These are phyloP conservation scores for Chionis minor DNA, from an alignment of 2,113 vertebrate species.

Conservation along the genomic window DNA sequence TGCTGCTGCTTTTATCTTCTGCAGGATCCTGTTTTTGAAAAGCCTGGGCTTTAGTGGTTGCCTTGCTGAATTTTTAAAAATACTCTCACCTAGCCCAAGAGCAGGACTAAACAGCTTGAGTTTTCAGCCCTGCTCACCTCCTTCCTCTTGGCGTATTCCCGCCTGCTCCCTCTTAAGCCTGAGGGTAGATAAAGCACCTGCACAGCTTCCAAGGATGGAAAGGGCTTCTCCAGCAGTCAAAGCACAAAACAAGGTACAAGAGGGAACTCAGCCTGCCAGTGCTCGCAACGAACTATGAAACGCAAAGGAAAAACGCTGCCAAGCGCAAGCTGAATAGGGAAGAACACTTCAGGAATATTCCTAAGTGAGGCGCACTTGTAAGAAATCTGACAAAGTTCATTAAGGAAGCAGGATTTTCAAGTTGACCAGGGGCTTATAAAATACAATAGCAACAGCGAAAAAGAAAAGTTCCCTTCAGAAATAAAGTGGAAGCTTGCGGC, in stretches of 20 bases:
- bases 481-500: neutral
- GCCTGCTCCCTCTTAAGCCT: neutral
- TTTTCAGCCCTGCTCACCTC: neutral
- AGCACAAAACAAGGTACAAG: neutral
- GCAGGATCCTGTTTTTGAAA: neutral
- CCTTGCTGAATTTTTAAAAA: neutral
- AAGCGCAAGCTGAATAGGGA: neutral
- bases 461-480: neutral
- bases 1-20: neutral
- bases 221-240: neutral
- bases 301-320: accelerated
- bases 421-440: neutral
- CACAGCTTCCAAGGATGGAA: neutral
- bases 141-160: neutral
- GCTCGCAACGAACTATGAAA: neutral
- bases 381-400: neutral
- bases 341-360: neutral
- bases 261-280: neutral
- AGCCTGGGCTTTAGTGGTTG: neutral
- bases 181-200: neutral
- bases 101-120: neutral
- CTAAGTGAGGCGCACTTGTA: neutral
- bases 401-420: neutral
- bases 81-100: neutral
- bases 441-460: neutral